phyloP scores from a whole-genome alignment of 2,888 invertebrate species.

The Scaptomyza cyrtandrae region DNA sequence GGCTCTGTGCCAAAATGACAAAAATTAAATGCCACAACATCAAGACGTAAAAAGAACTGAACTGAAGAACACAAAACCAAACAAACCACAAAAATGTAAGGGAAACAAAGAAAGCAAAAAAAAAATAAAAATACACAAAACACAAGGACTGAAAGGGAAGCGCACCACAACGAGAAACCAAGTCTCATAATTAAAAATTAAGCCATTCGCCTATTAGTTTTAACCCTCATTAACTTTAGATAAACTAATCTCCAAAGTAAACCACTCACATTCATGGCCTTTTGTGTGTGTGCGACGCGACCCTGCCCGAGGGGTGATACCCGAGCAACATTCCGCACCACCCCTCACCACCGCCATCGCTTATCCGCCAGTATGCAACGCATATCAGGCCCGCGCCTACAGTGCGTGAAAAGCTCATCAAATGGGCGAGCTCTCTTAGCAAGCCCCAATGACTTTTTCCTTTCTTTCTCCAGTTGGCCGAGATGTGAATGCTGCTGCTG shows the following conservation, averaged over 20 bases:
- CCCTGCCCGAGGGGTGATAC: conserved; percentile 63
- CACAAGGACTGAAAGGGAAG: conserved; percentile 28
- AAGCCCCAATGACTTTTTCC: conserved; percentile 48
- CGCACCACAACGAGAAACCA: conserved; percentile 56
- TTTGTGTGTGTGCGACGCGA: conserved; percentile 43
- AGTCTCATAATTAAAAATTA: conserved; percentile 81
- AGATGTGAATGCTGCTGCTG: conserved; percentile 11
- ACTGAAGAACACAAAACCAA: conserved; percentile 11
- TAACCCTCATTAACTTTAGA: conserved; percentile 81
- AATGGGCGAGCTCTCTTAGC: conserved; percentile 51
- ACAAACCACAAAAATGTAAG: conserved; percentile 49
- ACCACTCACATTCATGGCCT: conserved; percentile 73
- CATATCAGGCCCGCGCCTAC: conserved; percentile 67
- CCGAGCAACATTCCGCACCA: background rate
- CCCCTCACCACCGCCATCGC: background rate
- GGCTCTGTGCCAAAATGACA: conserved; percentile 67
- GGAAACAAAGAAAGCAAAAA: conserved; percentile 36
- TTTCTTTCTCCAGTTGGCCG: conserved; percentile 16
- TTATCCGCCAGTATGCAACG: conserved; percentile 6
- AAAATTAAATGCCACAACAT: conserved; percentile 67
- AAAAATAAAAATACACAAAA: conserved; percentile 19
- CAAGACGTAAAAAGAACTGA: conserved; percentile 37
- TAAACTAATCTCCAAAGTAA: conserved; percentile 81
- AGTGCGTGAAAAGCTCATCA: conserved; percentile 80
- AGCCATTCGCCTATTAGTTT: conserved; percentile 81